Evolutionary conservation across 2,797 vertebrate genomes (phyloP).

Genomic region (Novumbra hubbsi): DNA sequence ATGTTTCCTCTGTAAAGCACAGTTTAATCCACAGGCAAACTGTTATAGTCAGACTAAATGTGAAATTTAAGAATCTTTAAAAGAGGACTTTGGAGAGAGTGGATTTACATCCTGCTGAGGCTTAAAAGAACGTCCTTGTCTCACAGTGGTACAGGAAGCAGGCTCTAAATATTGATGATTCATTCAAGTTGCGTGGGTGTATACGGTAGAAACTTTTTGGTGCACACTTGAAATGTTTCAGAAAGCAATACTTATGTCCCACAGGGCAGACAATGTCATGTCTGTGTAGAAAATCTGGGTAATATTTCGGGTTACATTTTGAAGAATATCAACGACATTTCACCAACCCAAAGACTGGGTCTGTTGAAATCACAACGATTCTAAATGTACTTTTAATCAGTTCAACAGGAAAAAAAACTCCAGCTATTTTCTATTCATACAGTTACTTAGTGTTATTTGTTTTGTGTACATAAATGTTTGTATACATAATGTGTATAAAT

Average conservation of each 20-base stretch:
- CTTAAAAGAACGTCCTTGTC: slow-evolving; percentile 54
- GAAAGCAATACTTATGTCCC: not conserved
- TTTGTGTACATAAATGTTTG: too few species aligned
- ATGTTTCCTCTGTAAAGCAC: slow-evolving; percentile 38
- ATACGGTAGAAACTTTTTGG: slow-evolving; percentile 27
- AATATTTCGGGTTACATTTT: too few species aligned
- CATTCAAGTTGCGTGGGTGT: slow-evolving; percentile 31
- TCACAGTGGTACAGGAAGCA: slow-evolving; percentile 46
- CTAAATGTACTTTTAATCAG: not conserved
- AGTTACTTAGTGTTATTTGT: too few species aligned
- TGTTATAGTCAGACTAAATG: slow-evolving; percentile 59
- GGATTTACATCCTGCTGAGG: slow-evolving; percentile 57
- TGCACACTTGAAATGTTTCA: slow-evolving; percentile 4
- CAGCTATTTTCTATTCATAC: too few species aligned
- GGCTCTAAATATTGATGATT: slow-evolving; percentile 60
- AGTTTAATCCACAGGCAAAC: slow-evolving; percentile 53
- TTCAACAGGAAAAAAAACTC: too few species aligned
- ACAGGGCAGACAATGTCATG: too few species aligned
- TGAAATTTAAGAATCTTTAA: slow-evolving; percentile 59
- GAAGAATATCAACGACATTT: too few species aligned
- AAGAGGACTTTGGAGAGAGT: slow-evolving; percentile 54
- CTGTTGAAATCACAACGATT: too few species aligned
- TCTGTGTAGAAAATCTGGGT: too few species aligned
- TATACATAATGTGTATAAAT: too few species aligned
- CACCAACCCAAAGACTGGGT: too few species aligned